Evolutionary conservation across 92 coral and sea anemone genomes (phyloP).

Genomic region (Heteractis magnifica): DNA sequence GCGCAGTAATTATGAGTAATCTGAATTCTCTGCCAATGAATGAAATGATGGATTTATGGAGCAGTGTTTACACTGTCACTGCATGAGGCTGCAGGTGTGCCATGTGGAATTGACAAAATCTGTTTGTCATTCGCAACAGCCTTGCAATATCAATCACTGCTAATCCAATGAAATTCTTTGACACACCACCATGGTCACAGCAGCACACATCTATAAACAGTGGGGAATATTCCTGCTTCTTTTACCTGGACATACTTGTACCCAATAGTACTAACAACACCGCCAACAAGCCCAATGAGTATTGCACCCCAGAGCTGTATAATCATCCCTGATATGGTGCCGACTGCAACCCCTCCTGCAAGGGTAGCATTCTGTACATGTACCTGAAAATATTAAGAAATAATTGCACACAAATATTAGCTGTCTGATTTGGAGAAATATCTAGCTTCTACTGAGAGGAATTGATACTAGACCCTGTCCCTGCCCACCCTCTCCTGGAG

Average conservation of each 20-base stretch:
- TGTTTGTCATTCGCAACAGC: too few relatives aligned
- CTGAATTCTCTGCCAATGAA: too few relatives aligned
- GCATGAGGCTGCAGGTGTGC: too few relatives aligned
- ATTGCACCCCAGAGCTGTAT: conserved; percentile 66
- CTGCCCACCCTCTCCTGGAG: too few relatives aligned
- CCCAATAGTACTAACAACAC: conserved; percentile 67
- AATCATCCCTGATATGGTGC: conserved; percentile 87
- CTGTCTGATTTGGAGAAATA: neutral
- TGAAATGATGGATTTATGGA: too few relatives aligned
- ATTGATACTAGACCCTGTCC: neutral
- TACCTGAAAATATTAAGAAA: conserved; percentile 45
- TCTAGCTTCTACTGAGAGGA: neutral
- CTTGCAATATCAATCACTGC: too few relatives aligned
- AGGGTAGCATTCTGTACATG: conserved; percentile 95
- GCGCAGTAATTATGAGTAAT: too few relatives aligned
- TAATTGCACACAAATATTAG: neutral
- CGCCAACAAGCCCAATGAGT: conserved; percentile 77
- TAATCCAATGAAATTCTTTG: too few relatives aligned
- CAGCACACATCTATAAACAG: too few relatives aligned
- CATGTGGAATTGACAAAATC: too few relatives aligned
- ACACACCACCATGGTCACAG: too few relatives aligned
- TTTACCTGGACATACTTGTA: conserved; percentile 84
- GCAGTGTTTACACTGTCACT: too few relatives aligned
- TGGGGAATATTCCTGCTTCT: neutral
- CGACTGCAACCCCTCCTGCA: conserved; percentile 95